Percentiles rank a stretch among this genome's conserved stretches.
These are phyloP conservation scores for Australoheros scitulus DNA, from an alignment of 2,113 vertebrate species.

Conservation along the genomic window DNA sequence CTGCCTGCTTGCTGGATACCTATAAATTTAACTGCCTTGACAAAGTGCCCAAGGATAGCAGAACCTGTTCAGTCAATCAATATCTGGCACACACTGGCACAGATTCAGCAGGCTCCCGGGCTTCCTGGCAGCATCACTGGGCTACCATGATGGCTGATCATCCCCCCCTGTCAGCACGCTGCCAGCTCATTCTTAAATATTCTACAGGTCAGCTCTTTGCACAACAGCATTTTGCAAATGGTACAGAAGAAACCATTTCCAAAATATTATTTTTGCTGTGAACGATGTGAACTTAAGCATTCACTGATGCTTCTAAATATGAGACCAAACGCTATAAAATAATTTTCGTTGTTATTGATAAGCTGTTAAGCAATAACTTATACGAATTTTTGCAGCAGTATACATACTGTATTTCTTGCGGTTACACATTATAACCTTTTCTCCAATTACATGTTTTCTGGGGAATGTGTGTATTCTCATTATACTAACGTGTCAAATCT, in stretches of 20 bases:
- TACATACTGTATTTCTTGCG: background rate
- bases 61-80: constrained; percentile 75
- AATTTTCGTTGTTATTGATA: background rate
- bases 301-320: background rate
- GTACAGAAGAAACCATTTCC: background rate
- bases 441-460: background rate
- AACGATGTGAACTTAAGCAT: background rate
- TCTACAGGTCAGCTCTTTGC: constrained; percentile 61
- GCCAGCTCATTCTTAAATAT: constrained; percentile 64
- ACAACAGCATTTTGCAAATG: constrained; percentile 13
- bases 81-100: constrained; percentile 68
- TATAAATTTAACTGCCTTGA: constrained; percentile 76
- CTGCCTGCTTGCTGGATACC: constrained; percentile 69
- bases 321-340: background rate
- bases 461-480: background rate
- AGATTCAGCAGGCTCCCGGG: constrained; percentile 53
- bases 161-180: constrained; percentile 56
- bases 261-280: constrained; percentile 7
- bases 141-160: constrained; percentile 70
- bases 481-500: constrained; percentile 41
- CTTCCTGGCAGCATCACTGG: constrained; percentile 66
- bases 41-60: constrained; percentile 74
- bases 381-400: background rate
- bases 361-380: background rate
- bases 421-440: background rate